phyloP scores from a whole-genome alignment of 1,140 invertebrate species.

The Bradysia coprophila region DNA sequence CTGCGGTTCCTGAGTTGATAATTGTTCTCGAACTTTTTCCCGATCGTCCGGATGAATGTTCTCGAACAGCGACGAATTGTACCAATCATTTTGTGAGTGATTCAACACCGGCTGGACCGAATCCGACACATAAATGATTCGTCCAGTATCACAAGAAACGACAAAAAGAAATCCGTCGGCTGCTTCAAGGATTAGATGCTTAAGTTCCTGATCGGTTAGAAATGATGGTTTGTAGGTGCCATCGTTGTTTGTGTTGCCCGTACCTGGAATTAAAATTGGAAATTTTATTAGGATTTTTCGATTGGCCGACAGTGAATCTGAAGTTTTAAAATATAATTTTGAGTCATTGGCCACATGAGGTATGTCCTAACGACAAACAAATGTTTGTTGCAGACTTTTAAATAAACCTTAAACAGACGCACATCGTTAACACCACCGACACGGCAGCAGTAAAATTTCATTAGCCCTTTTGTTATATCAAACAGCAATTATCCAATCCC shows the following conservation, averaged over 20 bases:
- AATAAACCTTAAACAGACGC: no score
- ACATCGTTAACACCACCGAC: no score
- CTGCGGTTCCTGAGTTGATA: conserved; percentile 92
- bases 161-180: conserved; percentile 99
- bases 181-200: conserved; percentile 96
- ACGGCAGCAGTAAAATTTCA: no score
- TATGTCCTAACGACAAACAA: no score
- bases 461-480: no score
- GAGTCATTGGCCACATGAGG: no score
- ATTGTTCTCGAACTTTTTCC: conserved; percentile 94
- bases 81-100: conserved; percentile 93
- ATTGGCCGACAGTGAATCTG: no score
- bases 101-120: conserved; percentile 96
- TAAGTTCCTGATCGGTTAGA: conserved; percentile 96
- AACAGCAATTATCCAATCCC: no score
- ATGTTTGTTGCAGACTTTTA: no score
- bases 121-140: conserved; percentile 96
- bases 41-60: conserved; percentile 96
- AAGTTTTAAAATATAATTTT: no score
- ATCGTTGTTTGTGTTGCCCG: conserved; percentile 84
- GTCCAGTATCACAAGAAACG: conserved; percentile 90
- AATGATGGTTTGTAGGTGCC: conserved; percentile 97
- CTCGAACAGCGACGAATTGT: conserved; percentile 85
- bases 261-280: no score
- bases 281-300: no score